A percentile compares a stretch with the other conserved stretches of the same genome.
These are phyloP conservation scores for Zaprionus lachaisei DNA, from an alignment of 1,140 invertebrate species.

Conservation along the genomic window DNA sequence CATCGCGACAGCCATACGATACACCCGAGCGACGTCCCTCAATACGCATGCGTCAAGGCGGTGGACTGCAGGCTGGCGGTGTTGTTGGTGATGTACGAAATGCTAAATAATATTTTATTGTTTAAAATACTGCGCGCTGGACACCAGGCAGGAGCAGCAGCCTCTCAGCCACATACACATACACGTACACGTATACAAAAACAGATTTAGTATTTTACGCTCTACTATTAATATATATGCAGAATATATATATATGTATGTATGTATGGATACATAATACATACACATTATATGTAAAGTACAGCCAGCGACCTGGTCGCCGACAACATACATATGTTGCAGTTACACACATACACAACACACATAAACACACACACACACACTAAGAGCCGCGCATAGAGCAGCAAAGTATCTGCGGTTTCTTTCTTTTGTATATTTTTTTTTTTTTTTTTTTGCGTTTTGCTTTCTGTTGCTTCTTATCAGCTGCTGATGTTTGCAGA, in stretches of 20 bases:
- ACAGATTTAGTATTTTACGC: slow-evolving; percentile 62
- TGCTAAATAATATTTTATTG: slow-evolving; percentile 85
- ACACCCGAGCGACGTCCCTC: slow-evolving; percentile 85
- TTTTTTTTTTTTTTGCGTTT: slow-evolving; percentile 54
- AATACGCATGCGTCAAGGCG: slow-evolving; percentile 85
- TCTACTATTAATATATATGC: slow-evolving; percentile 61
- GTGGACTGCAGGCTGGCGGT: slow-evolving; percentile 60
- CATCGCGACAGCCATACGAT: slow-evolving; percentile 85
- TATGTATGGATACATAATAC: slow-evolving; percentile 40
- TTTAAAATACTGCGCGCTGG: slow-evolving; percentile 67
- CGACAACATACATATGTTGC: slow-evolving; percentile 61
- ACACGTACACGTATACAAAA: slow-evolving; percentile 39
- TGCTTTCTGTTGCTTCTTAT: slow-evolving; percentile 52
- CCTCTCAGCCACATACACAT: slow-evolving; percentile 17
- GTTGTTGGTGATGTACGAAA: slow-evolving; percentile 80
- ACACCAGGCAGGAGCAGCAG: slow-evolving; percentile 9
- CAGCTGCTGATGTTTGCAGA: slow-evolving; percentile 29
- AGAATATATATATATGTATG: slow-evolving; percentile 38
- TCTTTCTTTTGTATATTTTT: slow-evolving; percentile 67
- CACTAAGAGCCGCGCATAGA: slow-evolving; percentile 25
- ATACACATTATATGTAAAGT: slow-evolving; percentile 68
- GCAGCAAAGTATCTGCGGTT: slow-evolving; percentile 51
- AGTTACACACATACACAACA: slow-evolving; percentile 41
- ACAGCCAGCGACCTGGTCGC: slow-evolving; percentile 47
- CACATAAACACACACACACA: slow-evolving; percentile 18